Base-by-base conservation (phyloP, 2,888 invertebrate genomes). In the Stenichneumon culpator region DNA sequence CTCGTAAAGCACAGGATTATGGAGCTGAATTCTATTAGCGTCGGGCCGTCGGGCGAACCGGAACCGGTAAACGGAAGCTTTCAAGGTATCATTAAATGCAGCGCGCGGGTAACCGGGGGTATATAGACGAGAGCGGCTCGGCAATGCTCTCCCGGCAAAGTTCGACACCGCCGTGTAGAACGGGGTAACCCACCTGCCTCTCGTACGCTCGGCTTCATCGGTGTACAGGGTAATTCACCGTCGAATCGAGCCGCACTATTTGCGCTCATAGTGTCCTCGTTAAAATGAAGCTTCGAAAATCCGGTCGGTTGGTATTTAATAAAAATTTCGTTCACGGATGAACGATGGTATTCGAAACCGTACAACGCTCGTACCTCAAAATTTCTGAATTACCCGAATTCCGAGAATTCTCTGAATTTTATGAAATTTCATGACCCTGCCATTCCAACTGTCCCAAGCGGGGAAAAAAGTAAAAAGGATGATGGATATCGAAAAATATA, bases 1-100 rank as follows among this genome's bases (percentile, higher is more conserved):
- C 91, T 91, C 92, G 89, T 92, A 92, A 92, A 92, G 90, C 90
- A 90, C 89, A 86, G 89, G 92, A 92, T 93, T 93, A 93, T 91
- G 88, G 90, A 88, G 90, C 88, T 89, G 90, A 92, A 92, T 92
- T 91, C 90, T 90, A 93, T 92, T 92, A 93, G 89, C 89, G 86
- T 84, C 44, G 89, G 89, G 84, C 87, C 86, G 89, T 88, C 87
- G 87, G 88, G 90, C 88, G 89, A 90, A 89, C 90, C 89, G 89
- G 88, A 90, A 89, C 88, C 90, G 87, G 91, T 91, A 91, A 91
- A 89, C 89, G 90, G 90, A 89, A 90, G 88, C 89, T 90, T 89
- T 90, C 89, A 89, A 90, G 89, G 86, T 89, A 88, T 91, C 92
- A 87, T 90, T 92, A 90, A 89, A 89, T 88, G 86, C 84, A 86